Evolutionary conservation across 2,113 vertebrate species (phyloP), one percentile per base, ranked within the genome.

Genomic region (Scomber japonicus): DNA sequence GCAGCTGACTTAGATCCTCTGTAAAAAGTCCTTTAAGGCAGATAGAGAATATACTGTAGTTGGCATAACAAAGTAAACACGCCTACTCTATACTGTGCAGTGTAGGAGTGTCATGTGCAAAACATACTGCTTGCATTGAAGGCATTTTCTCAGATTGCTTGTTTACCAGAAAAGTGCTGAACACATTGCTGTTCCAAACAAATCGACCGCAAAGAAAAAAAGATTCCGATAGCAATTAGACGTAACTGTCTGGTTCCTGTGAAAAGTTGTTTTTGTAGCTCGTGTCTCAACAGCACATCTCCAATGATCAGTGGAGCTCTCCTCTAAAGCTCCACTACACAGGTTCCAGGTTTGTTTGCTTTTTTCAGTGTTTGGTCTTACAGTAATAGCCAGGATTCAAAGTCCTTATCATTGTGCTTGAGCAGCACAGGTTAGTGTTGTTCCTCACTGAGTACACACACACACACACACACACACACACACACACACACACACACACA

Each of bases 361-460:
- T 81, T 61, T 61, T 44, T 63, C 60, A 51, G 24, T 75, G 64
- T 83, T 83, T 69, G 84, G 73, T 74, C 77, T 78, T 71, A 62
- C 62, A 70, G 78, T 75, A 83, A 75, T 80, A 79, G 73, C 60
- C 62, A 50, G 74, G 73, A 78, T 75, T 61, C 75, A 76, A 24
- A 78, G 8, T 81, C 55, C 61, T 74, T 82, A 53, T 77, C 65
- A 2, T 69, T 78, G 74, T 70, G 70, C 24, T 61, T 9, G 40
- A 78, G 50, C 21, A 31, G 66, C 59, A 54, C 64, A 59, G 60
- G 54, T 74, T 55, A 35, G 46, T 27, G 72, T 17, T 35, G 40
- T 27, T 62, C 44, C 11, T 71, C 17, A 54, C 64, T 71, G 59
- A 59, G 40, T 16, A 40, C 31, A 11, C 17, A 54, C 13, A 40